Conservation (phyloP, 2,797 vertebrate genomes). For the Geotrypetes seraphini region DNA sequence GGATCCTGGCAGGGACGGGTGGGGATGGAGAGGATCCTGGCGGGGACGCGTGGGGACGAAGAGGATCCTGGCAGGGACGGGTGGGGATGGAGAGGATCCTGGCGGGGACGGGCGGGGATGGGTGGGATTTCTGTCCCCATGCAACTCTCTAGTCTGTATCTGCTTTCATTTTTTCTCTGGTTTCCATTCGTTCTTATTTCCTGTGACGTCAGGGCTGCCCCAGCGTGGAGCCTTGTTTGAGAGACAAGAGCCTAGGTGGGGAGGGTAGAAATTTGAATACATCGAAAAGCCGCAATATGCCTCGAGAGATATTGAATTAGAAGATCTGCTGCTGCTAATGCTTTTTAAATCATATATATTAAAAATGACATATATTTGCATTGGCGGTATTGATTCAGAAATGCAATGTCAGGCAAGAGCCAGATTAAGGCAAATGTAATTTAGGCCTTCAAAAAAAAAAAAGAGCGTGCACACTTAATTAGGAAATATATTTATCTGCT, state of each 20-base stretch:
- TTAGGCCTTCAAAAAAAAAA: slow-evolving; percentile 32
- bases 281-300: slow-evolving; percentile 11
- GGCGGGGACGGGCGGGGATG: no score
- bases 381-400: slow-evolving; percentile 39
- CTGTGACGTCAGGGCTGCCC: no score
- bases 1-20: no score
- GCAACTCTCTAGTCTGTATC: no score
- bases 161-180: no score
- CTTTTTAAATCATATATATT: slow-evolving; percentile 32
- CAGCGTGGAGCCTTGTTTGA: not conserved
- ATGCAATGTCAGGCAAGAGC: slow-evolving; percentile 26
- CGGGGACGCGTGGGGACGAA: no score
- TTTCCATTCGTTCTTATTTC: no score
- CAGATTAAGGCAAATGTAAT: slow-evolving; percentile 30
- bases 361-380: slow-evolving; percentile 37
- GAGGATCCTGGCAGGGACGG: no score
- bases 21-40: no score
- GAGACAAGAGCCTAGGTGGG: not conserved
- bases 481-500: slow-evolving; percentile 38
- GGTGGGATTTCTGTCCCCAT: no score
- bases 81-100: no score
- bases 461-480: slow-evolving; percentile 44
- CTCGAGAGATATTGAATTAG: not conserved
- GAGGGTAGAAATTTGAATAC: slow-evolving; percentile 11
- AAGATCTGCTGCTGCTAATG: slow-evolving; percentile 23